Base-by-base conservation (phyloP, 2,113 vertebrate genomes). In the Poeciliopsis retropinna region DNA sequence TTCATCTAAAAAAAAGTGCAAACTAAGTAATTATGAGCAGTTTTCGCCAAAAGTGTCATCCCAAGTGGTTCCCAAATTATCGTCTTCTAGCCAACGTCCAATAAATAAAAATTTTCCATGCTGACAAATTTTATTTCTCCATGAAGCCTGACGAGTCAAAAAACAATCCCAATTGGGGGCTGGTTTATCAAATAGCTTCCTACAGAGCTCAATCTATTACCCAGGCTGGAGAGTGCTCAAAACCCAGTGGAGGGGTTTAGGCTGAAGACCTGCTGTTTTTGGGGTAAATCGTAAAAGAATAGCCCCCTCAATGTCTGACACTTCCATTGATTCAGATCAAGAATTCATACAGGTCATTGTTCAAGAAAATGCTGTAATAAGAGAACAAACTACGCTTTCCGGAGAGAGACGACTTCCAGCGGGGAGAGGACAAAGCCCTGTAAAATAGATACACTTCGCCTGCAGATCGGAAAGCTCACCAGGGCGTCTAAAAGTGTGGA, bases 91-190 rank as follows among this genome's bases (percentile, higher is more conserved):
- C 73, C 39, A 83, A 67, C 2, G 28, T 64, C 64, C 61, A 73
- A 83, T 25, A 81, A 81, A 88, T 41, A 37, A 75, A 41, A 69
- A 85, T 64, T 81, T 71, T 80, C 74, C 85, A 93, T 86, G 88
- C 83, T 81, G 94, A 96, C 95, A 96, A 93, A 88, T 90, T 93
- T 92, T 84, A 96, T 96, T 96, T 96, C 92, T 94, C 92, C 93
- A 90, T 85, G 87, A 93, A 92, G 92, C 94, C 92, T 95, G 93
- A 96, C 93, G 91, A 96, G 94, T 95, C 93, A 93, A 96, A 37
- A 96, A 91, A 91, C 93, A 94, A 93, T 91, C 95, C 65, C 83
- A 93, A 94, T 88, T 91, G 92, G 93, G 93, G 91, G 94, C 92
- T 91, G 81, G 81, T 91, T 86, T 80, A 30, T 87, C 85, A 67